A percentile compares a stretch with the other conserved stretches of the same genome.
Evolutionary conservation across 53 echinoderm and acorn worm genomes (phyloP).

Genomic region (Glandiceps talaboti): DNA sequence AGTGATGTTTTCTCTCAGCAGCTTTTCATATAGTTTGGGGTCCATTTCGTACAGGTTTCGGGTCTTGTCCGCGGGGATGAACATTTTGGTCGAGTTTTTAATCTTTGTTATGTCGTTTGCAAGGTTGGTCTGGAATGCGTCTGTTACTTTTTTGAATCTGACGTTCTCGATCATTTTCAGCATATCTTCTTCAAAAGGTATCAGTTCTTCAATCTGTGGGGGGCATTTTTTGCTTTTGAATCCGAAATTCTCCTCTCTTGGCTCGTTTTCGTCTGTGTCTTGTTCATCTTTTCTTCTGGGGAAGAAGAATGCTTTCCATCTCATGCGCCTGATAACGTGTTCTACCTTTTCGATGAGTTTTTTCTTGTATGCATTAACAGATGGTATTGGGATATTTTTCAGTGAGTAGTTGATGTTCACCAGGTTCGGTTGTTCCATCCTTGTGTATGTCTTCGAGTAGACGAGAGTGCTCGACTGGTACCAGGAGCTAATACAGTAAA

Average conservation of each 20-base stretch:
- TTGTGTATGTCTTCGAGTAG: no score
- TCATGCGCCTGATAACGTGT: no score
- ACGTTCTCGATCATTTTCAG: constrained; percentile 18
- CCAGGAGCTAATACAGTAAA: no score
- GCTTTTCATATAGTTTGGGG: no score
- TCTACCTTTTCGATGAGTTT: constrained; percentile 4
- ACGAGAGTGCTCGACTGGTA: no score
- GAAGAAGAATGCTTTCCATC: constrained; percentile 9
- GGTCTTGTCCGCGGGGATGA: constrained; percentile 16
- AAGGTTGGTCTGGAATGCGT: constrained; percentile 11
- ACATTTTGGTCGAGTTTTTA: constrained; percentile 12
- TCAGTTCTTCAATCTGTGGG: constrained; percentile 17
- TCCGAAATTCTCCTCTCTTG: constrained; percentile 20
- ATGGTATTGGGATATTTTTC: constrained; percentile 5
- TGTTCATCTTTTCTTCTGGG: no score
- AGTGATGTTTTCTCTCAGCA: no score
- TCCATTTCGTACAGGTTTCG: no score
- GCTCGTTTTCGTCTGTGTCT: no score
- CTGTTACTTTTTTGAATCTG: constrained; percentile 9
- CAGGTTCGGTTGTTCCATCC: no score
- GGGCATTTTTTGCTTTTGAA: constrained; percentile 19
- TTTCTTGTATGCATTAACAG: neutral
- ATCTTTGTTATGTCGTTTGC: constrained; percentile 16
- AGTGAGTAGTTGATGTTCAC: no score
- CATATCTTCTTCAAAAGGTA: constrained; percentile 20